phyloP scores from a whole-genome alignment of 2,113 vertebrate genomes.

The Tautogolabrus adspersus region DNA sequence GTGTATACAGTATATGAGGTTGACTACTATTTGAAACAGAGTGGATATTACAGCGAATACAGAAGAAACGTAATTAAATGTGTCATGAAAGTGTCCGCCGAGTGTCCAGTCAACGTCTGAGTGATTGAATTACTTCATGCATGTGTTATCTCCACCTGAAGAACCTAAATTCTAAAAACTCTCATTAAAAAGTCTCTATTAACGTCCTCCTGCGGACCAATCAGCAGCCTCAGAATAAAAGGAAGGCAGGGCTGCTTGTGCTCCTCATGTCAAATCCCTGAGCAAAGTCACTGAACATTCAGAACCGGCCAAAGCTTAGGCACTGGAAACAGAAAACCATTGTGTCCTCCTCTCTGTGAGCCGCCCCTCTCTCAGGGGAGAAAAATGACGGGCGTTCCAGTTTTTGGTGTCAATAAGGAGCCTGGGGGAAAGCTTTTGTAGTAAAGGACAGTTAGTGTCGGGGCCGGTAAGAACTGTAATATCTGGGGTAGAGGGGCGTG shows the following conservation, averaged over 20 bases:
- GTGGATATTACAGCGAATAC: constrained; percentile 47
- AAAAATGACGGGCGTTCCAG: constrained; percentile 39
- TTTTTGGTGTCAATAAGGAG: constrained; percentile 37
- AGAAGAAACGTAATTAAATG: constrained; percentile 20
- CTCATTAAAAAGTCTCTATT: constrained; percentile 57
- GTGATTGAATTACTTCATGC: constrained; percentile 50
- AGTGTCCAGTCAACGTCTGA: constrained; percentile 37
- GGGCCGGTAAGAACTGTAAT: constrained; percentile 79
- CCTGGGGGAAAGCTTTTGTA: neutral
- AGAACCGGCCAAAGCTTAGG: constrained; percentile 67
- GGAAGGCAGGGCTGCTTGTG: constrained; percentile 78
- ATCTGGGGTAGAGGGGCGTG: constrained; percentile 76
- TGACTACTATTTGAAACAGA: constrained; percentile 31
- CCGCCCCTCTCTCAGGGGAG: constrained; percentile 48
- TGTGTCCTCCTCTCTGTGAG: constrained; percentile 80
- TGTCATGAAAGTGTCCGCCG: constrained; percentile 29
- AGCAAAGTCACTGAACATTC: constrained; percentile 79
- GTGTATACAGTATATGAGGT: constrained; percentile 31
- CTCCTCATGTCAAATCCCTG: constrained; percentile 84
- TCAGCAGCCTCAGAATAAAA: constrained; percentile 72
- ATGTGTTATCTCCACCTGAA: constrained; percentile 51
- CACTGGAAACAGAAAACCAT: constrained; percentile 77
- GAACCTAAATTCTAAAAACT: constrained; percentile 60
- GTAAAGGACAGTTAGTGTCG: constrained; percentile 67
- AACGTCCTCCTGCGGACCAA: constrained; percentile 61